Evolutionary conservation across 1,140 invertebrate species (phyloP), one percentile per base, ranked within the genome.

Genomic region (Chlorops oryzae): DNA sequence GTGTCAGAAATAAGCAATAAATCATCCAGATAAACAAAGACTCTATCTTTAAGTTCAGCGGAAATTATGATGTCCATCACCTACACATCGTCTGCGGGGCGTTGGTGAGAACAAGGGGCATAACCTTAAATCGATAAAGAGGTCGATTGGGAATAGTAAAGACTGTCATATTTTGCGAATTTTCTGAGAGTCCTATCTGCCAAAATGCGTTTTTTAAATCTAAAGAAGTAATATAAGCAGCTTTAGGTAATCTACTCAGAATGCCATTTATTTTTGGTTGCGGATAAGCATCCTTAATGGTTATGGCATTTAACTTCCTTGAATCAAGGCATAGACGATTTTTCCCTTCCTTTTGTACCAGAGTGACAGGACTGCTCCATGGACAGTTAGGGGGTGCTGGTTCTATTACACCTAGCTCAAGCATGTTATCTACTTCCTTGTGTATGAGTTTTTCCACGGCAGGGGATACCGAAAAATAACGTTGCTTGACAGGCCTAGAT

Each of bases 391-490:
- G 47, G 40, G 21, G 10, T 48, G 10, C n/a, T n/a, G n/a, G n/a
- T n/a, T n/a, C n/a, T n/a, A n/a, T n/a, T n/a, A n/a, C n/a, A n/a
- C n/a, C n/a, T n/a, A n/a, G n/a, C n/a, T n/a, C n/a, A n/a, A n/a
- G n/a, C 52, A 57, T 57, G 3, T 48, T 27, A 40, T 54, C 48
- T n/a, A 57, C 27, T 42, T 57, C 45, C 0, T 4, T 13, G 23
- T 37, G 55, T 17, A 52, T 32, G 12, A 55, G 25, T 25, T 52
- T 55, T 43, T 57, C 39, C 12, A 49, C 50, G 18, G 55, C 49
- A 6, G 52, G 49, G 3, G 49, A 50, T 9, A 57, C 21, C 3
- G 52, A 49, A 32, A 41, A 51, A 34, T 51, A 51, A 40, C 48
- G 21, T 23, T 57, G 56, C 15, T 28, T 34, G 3, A 39, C 12